phyloP scores from a whole-genome alignment of 2,888 invertebrate species.

The Zelleria hepariella region DNA sequence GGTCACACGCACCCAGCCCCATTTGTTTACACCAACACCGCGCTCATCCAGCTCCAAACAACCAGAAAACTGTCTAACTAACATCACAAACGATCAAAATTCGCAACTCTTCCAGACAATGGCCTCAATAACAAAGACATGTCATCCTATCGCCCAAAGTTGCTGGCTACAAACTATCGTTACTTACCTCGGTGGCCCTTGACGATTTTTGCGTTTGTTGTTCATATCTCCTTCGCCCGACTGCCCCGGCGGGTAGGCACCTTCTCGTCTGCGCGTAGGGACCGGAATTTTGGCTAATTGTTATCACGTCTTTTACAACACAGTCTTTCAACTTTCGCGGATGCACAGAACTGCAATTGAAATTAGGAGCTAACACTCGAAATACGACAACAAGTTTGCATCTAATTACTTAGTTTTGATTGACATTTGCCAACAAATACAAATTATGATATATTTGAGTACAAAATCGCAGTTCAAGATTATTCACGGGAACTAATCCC shows the following conservation, averaged over 20 bases:
- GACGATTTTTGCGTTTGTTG: conserved; percentile 88
- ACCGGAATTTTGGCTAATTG: conserved; percentile 85
- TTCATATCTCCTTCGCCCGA: conserved; percentile 78
- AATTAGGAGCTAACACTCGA: conserved; percentile 65
- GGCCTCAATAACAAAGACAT: conserved; percentile 63
- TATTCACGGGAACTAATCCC: conserved; percentile 67
- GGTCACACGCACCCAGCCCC: conserved; percentile 27
- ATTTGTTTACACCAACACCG: conserved; percentile 56
- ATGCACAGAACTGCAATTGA: conserved; percentile 72
- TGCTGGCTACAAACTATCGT: conserved; percentile 32
- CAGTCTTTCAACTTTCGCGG: conserved; percentile 73
- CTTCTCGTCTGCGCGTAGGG: conserved; percentile 85
- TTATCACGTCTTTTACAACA: conserved; percentile 71
- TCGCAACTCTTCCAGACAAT: conserved; percentile 37
- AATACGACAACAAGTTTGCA: conserved; percentile 65
- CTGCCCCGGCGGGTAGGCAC: conserved; percentile 82
- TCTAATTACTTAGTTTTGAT: conserved; percentile 60
- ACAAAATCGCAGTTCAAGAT: conserved; percentile 68
- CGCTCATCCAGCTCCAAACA: conserved; percentile 31
- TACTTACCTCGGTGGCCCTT: conserved; percentile 80
- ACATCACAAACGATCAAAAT: conserved; percentile 36
- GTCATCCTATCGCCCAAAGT: conserved; percentile 47
- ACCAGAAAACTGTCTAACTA: conserved; percentile 43
- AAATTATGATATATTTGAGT: conserved; percentile 68
- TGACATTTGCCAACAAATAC: conserved; percentile 69